Percentiles rank a stretch among this genome's conserved stretches.
These are phyloP conservation scores for Siniperca undulata DNA, from an alignment of 2,797 vertebrate species.

Conservation along the genomic window DNA sequence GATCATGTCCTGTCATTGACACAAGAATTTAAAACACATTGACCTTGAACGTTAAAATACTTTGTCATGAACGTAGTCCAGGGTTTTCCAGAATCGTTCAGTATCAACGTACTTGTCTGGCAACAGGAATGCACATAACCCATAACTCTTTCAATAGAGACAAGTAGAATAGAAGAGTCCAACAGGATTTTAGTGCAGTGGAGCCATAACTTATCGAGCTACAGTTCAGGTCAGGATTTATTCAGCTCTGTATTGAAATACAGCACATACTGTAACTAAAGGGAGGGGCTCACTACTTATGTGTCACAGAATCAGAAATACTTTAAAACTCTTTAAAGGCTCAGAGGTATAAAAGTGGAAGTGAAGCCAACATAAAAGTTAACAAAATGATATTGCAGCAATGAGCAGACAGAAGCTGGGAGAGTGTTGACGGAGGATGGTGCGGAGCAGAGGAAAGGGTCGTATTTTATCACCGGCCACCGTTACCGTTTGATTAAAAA, in stretches of 20 bases:
- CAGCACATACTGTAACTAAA: neutral
- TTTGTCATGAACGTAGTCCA: neutral
- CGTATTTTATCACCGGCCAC: constrained; percentile 19
- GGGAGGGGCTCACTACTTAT: neutral
- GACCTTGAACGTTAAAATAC: neutral
- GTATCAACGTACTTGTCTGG: neutral
- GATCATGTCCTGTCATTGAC: too few species aligned
- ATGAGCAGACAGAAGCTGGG: constrained; percentile 1
- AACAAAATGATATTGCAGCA: neutral
- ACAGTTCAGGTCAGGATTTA: constrained; percentile 51
- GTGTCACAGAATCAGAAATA: too few species aligned
- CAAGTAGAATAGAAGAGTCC: neutral
- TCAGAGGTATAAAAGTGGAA: neutral
- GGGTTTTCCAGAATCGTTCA: neutral
- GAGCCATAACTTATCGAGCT: constrained; percentile 31
- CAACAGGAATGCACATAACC: neutral
- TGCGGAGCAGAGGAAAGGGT: constrained; percentile 41
- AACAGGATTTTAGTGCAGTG: neutral
- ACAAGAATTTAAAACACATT: too few species aligned
- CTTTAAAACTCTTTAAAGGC: too few species aligned
- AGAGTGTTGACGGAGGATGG: neutral
- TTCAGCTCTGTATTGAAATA: neutral
- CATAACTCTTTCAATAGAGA: neutral
- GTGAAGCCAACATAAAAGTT: constrained; percentile 23
- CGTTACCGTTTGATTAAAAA: constrained; percentile 5